Base-by-base conservation (phyloP, 2,113 vertebrate species). In the Orthonyx spaldingii region DNA sequence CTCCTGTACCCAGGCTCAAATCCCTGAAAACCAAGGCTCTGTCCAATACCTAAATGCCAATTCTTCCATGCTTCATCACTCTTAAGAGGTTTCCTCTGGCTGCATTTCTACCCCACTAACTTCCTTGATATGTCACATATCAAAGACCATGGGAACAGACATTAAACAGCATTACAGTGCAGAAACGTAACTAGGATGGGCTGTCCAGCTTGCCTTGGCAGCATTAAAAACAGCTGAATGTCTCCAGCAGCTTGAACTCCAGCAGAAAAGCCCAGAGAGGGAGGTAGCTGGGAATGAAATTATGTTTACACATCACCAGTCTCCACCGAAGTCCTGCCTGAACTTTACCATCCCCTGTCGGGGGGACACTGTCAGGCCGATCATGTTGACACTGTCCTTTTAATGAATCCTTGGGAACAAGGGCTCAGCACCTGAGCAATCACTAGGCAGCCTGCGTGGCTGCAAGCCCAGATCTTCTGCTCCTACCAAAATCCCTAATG, bases 401-500 rank as follows among this genome's bases (percentile, higher is more conserved):
- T 87, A 95, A 96, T 72, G 89, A 94, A 85, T 87, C 74, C 89
- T 84, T 14, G n/a, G 44, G 81, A 92, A 75, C 24, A 39, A 83
- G 33, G 55, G 52, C 55, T 57, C 61, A 37, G 83, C 94, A 95
- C 95, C 96, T 94, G 92, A 95, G 93, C 87, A 76, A 63, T 75
- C 59, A 5, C 90, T 61, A 75, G 78, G 76, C 85, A 88, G 93
- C 35, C 65, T 32, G 44, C 2, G 1, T 95, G 80, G 97, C 97
- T 68, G 93, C 44, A 20, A 88, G 84, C 97, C 97, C 71, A 65
- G 93, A 93, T 93, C 96, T 94, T 75, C 96, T 92, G 93, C 94
- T 98, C 97, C 96, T 96, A 96, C 89, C 77, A 97, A 97, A 97
- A 94, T 72, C 93, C 90, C 93, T 98, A 98, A 98, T 97, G 98